phyloP scores from a whole-genome alignment of 2,888 invertebrate genomes.

The Acleris holmiana region DNA sequence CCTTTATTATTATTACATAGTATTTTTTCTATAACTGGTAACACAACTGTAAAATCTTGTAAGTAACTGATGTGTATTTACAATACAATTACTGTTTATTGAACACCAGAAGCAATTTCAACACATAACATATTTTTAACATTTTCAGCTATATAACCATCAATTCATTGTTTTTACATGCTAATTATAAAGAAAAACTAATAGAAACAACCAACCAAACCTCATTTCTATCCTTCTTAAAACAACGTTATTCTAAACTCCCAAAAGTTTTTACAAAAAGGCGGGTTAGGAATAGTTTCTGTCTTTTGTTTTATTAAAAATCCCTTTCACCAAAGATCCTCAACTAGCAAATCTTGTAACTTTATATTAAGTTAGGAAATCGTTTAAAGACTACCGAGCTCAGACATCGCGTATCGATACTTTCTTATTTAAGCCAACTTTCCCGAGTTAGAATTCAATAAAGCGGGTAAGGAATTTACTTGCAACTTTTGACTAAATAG shows the following conservation, averaged over 20 bases:
- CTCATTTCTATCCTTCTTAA: neutral
- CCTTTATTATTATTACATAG: neutral
- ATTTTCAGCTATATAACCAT: too few relatives aligned
- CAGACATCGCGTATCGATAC: constrained; percentile 73
- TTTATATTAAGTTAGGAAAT: constrained; percentile 74
- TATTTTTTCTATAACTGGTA: too few relatives aligned
- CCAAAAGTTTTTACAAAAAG: constrained; percentile 19
- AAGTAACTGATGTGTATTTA: too few relatives aligned
- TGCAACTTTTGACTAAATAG: constrained; percentile 76
- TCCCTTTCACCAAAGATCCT: constrained; percentile 53
- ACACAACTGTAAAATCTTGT: too few relatives aligned
- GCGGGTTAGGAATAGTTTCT: constrained; percentile 23
- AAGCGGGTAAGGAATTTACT: constrained; percentile 76
- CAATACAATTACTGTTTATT: too few relatives aligned
- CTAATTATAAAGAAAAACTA: too few relatives aligned
- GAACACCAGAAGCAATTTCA: too few relatives aligned
- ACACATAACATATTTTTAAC: too few relatives aligned
- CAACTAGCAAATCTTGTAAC: constrained; percentile 66
- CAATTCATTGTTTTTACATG: too few relatives aligned
- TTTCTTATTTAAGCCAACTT: constrained; percentile 78
- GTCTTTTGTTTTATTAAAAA: constrained; percentile 46
- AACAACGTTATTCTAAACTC: constrained; percentile 1
- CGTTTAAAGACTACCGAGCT: constrained; percentile 68
- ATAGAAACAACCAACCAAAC: neutral
- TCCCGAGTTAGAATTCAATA: constrained; percentile 77